A percentile compares a stretch with the other conserved stretches of the same genome.
These are phyloP conservation scores for Lasius platythorax DNA, from an alignment of 2,888 invertebrate genomes.

Conservation along the genomic window DNA sequence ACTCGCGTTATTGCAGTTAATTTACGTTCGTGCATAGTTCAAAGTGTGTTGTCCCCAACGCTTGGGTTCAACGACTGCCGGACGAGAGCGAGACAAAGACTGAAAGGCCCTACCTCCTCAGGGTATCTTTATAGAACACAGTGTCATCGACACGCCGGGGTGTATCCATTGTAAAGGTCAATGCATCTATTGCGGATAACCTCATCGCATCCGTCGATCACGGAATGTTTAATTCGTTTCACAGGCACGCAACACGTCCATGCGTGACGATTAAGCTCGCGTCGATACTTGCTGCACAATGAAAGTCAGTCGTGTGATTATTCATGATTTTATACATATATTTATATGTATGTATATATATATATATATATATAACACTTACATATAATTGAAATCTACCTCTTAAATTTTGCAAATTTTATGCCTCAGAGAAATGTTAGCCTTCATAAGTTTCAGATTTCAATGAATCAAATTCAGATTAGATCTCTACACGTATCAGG, in stretches of 20 bases:
- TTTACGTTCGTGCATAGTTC: conserved; percentile 70
- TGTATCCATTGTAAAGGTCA: conserved; percentile 82
- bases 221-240: conserved; percentile 61
- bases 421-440: background rate
- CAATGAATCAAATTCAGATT: background rate
- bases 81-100: conserved; percentile 76
- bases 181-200: conserved; percentile 81
- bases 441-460: background rate
- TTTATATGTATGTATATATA: background rate
- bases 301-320: conserved; percentile 4
- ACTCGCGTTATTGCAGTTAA: conserved; percentile 59
- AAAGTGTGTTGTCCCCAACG: conserved; percentile 79
- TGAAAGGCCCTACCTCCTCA: conserved; percentile 75
- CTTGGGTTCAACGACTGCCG: conserved; percentile 78
- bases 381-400: background rate
- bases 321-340: background rate
- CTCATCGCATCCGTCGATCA: conserved; percentile 67
- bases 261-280: background rate
- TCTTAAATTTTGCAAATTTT: background rate
- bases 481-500: background rate
- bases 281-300: background rate
- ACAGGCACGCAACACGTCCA: conserved; percentile 27
- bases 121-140: conserved; percentile 81
- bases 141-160: conserved; percentile 80
- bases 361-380: no score